Evolutionary conservation across 2,113 vertebrate genomes (phyloP).

Genomic region (Australoheros scitulus): DNA sequence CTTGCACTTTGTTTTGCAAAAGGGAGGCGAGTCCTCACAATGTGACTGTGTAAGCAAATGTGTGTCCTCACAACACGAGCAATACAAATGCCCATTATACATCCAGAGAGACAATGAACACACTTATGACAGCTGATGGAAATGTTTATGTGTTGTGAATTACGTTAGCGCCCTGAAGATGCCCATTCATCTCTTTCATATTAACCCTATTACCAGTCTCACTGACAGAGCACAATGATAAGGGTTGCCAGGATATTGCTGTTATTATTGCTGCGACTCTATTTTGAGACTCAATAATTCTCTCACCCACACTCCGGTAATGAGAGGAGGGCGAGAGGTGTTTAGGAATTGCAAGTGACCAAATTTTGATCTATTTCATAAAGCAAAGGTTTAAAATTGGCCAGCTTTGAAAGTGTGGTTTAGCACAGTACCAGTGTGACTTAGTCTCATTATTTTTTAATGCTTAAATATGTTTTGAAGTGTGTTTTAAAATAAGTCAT

Average conservation of each 20-base stretch:
- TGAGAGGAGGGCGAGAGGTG: conserved; percentile 16
- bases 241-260: conserved; percentile 63
- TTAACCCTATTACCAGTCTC: conserved; percentile 59
- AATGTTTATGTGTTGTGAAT: conserved; percentile 38
- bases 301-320: conserved; percentile 43
- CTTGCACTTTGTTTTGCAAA: neutral
- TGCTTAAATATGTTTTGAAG: neutral
- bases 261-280: conserved; percentile 59
- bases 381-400: neutral
- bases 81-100: neutral
- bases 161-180: conserved; percentile 41
- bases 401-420: neutral
- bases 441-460: neutral
- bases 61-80: neutral
- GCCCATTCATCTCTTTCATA: conserved; percentile 53
- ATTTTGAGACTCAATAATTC: conserved; percentile 63
- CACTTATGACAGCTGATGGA: conserved; percentile 7
- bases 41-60: neutral
- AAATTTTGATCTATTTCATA: neutral
- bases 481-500: neutral
- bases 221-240: conserved; percentile 45
- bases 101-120: conserved; percentile 14
- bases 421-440: neutral
- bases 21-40: neutral
- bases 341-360: conserved; percentile 19